Evolutionary conservation across 2,888 invertebrate genomes (phyloP), one percentile per base, ranked within the genome.

Genomic region (Drosophila nigricruria): DNA sequence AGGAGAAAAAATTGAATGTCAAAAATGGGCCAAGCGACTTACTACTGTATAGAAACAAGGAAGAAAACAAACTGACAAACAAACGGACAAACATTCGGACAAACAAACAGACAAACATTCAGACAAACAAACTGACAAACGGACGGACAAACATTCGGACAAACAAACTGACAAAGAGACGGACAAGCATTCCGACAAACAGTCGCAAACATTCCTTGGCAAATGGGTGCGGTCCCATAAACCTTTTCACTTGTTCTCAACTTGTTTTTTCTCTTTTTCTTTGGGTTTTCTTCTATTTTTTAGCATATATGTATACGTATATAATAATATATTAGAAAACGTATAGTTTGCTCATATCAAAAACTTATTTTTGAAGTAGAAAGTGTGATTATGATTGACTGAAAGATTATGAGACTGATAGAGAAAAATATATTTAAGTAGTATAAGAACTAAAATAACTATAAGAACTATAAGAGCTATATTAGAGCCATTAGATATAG

Each of bases 161-260:
- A n/a, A n/a, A n/a, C n/a, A n/a, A n/a, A n/a, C n/a, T n/a, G n/a
- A n/a, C n/a, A n/a, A n/a, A n/a, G n/a, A n/a, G n/a, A 14, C 49
- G 6, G 5, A 9, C 47, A 38, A 6, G 1, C 38, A n/a, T 0
- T 9, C 43, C 14, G 23, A 43, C 43, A 45, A 38, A 25, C 49
- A 34, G 42, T 27, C 18, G 9, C 5, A 23, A 54, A 18, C 34
- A 69, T 53, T 53, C 36, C 36, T 23, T 10, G 36, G 10, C 53
- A 12, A 62, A 50, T 53, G 57, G 76, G 76, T 20, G 76, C 69
- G 63, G 77, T 45, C 10, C 43, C 53, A 65, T 57, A 42, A 64
- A 49, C 30, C 34, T 42, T 38, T 50, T 40, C 8, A 42, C 20
- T 45, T 45, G 9, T 30, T 49, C 9, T 38, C 30, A 34, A 40